Evolutionary conservation across 2,888 invertebrate genomes (phyloP), one percentile per base, ranked within the genome.

Genomic region (Tetropium fuscum): DNA sequence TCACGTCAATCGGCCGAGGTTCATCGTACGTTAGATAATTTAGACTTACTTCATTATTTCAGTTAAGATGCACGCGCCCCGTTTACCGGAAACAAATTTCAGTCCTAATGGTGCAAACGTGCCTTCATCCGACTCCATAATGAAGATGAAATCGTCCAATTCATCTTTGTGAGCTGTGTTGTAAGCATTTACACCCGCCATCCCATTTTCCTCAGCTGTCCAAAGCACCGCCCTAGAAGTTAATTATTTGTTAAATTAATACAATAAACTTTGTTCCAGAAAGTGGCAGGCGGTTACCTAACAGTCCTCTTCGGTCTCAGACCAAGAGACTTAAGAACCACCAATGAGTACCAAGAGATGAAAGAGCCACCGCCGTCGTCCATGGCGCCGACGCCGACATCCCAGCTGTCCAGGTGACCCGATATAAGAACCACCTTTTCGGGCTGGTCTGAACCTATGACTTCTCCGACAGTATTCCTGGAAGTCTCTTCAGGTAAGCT

Each of bases 331-430:
- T 88, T 88, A 2, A 94, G 78, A 27, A 92, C 82, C 4, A 88
- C 87, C 11, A 92, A 82, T 6, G 90, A 88, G 63, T 88, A 87
- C 90, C 91, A 93, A 15, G 93, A 90, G 25, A 93, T 87, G 69
- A 93, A 90, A 15, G 90, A 86, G 44, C 94, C 94, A 55, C 91
- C 92, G 16, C 90, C 93, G 71, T 94, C 93, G 76, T 94, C 94
- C 93, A 94, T 92, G 3, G 93, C 93, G 10, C 94, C 94, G 70
- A 90, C 87, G 1, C 94, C 94, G 7, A 94, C 91, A 79, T 94
- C 93, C 94, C 94, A 94, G 74, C 92, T 92, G 74, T 94, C 94
- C 18, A 94, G 84, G 78, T 94, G 94, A 8, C 94, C 94, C 1
- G 93, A 92, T 11, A 94, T 86, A 13, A 94, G 83, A 0, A 94